These are phyloP conservation scores for Typhlomys cinereus DNA, from an alignment of 2,113 vertebrate genomes.

Conservation along the genomic window DNA sequence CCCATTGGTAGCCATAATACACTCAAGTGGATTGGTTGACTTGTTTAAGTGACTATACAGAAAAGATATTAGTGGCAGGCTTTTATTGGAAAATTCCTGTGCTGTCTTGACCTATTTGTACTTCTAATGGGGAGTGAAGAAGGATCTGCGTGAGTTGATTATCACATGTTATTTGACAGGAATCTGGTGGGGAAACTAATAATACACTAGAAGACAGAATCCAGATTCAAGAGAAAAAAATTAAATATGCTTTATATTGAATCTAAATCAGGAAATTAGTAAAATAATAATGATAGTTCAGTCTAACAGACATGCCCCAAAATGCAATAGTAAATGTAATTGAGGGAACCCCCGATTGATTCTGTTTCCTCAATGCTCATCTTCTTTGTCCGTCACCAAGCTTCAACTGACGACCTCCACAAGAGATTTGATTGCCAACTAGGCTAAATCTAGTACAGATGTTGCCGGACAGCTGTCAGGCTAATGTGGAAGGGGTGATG, in stretches of 20 bases:
- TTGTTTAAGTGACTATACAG: slow-evolving; percentile 10
- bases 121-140: not conserved
- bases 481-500: not conserved
- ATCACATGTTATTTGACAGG: not conserved
- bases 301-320: not conserved
- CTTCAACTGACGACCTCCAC: not conserved
- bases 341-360: not conserved
- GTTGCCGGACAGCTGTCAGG: not conserved
- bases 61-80: not conserved
- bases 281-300: not conserved
- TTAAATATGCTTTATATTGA: not conserved
- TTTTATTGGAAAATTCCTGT: not conserved
- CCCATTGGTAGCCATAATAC: not conserved
- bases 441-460: not conserved
- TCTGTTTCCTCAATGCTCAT: not conserved
- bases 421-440: not conserved
- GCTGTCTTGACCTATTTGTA: not conserved
- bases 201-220: not conserved
- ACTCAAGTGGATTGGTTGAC: slow-evolving; percentile 2
- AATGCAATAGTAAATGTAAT: not conserved
- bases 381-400: not conserved
- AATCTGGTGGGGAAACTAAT: not conserved
- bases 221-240: not conserved
- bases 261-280: not conserved
- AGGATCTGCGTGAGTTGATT: slow-evolving; percentile 1